Conservation (phyloP, 2,888 invertebrate genomes). For the Mimas tiliae region DNA sequence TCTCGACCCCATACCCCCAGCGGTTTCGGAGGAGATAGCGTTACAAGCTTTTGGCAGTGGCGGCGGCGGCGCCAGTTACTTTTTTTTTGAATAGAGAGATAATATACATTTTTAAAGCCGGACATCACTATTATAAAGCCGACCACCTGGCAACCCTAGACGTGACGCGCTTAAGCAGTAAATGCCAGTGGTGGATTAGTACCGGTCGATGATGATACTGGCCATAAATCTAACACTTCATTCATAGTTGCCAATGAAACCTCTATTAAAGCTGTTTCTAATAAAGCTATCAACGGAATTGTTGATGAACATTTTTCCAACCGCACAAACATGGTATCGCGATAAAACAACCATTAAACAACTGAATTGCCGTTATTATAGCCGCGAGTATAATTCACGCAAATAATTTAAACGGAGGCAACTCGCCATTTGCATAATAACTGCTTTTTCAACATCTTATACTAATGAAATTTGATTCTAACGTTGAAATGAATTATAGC, state of each 20-base stretch:
- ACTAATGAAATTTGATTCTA: conserved; percentile 24
- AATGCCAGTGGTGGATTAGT: too few species aligned
- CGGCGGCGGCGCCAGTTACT: too few species aligned
- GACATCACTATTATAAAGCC: too few species aligned
- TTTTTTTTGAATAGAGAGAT: too few species aligned
- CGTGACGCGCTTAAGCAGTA: too few species aligned
- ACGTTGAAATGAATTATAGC: conserved; percentile 16
- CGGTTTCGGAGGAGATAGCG: too few species aligned
- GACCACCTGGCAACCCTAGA: too few species aligned
- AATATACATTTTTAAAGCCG: too few species aligned
- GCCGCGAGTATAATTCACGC: conserved; percentile 33
- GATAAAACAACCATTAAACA: conserved; percentile 32
- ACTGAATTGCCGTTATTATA: conserved; percentile 38
- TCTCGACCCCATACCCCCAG: too few species aligned
- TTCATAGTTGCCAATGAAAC: neutral
- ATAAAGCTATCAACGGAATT: neutral
- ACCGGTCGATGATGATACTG: neutral
- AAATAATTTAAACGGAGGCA: conserved; percentile 42
- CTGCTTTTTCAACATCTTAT: conserved; percentile 31
- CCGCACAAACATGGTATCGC: conserved; percentile 32
- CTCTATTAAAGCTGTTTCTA: neutral
- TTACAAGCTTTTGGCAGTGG: too few species aligned
- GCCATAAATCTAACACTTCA: neutral
- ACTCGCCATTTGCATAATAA: conserved; percentile 39
- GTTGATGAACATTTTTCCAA: conserved; percentile 11